phyloP scores from a whole-genome alignment of 2,797 vertebrate species.

The Arrhamphus sclerolepis region DNA sequence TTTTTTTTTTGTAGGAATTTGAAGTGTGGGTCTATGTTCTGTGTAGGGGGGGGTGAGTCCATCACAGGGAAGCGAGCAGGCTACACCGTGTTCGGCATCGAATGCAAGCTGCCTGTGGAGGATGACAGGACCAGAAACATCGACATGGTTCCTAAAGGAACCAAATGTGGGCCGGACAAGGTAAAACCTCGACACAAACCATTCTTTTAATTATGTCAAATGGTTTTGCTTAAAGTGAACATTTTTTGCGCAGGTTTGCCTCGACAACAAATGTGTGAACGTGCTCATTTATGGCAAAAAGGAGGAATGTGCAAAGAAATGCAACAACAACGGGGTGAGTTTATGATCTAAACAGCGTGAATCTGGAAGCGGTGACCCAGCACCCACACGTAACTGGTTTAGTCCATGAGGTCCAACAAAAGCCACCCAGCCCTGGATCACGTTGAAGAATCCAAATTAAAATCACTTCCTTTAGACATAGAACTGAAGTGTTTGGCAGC shows the following conservation, averaged over 20 bases:
- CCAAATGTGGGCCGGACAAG: slow-evolving; percentile 84
- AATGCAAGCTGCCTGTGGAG: slow-evolving; percentile 66
- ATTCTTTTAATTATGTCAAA: not conserved
- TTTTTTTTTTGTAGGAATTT: slow-evolving; percentile 59
- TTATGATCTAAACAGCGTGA: too few relatives aligned
- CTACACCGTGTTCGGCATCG: not conserved
- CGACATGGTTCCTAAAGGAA: slow-evolving; percentile 82
- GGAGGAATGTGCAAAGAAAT: slow-evolving; percentile 85
- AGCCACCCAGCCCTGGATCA: too few relatives aligned
- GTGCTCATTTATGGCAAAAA: slow-evolving; percentile 79
- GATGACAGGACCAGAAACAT: slow-evolving; percentile 66
- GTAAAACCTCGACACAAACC: slow-evolving; percentile 59
- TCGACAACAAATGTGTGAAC: slow-evolving; percentile 81
- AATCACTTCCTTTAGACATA: too few relatives aligned
- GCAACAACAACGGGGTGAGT: slow-evolving; percentile 84
- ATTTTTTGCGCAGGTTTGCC: slow-evolving; percentile 83
- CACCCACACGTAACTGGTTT: too few relatives aligned
- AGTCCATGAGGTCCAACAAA: too few relatives aligned
- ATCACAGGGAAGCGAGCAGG: slow-evolving; percentile 70
- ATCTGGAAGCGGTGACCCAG: too few relatives aligned
- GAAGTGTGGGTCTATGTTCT: slow-evolving; percentile 86
- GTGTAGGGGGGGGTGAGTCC: slow-evolving; percentile 77
- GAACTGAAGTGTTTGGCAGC: too few relatives aligned
- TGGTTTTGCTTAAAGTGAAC: slow-evolving; percentile 7
- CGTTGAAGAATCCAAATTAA: too few relatives aligned